phyloP scores from a whole-genome alignment of 2,113 vertebrate genomes.

The Dasyurus viverrinus region DNA sequence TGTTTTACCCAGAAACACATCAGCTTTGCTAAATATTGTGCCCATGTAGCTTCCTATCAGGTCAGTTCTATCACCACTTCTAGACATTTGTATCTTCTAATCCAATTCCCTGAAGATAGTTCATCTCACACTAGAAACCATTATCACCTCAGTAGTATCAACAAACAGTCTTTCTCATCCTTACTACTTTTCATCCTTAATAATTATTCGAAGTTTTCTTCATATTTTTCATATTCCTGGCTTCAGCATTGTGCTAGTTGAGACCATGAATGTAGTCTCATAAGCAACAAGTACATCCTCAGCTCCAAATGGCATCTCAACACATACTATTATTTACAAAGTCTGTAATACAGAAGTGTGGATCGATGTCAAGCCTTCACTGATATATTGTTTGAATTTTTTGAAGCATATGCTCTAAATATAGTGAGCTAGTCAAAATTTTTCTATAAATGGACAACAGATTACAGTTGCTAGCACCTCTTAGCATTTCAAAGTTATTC shows the following conservation, averaged over 20 bases:
- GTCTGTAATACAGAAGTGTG: not conserved
- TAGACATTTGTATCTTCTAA: not conserved
- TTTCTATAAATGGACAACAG: not conserved
- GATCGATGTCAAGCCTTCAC: not conserved
- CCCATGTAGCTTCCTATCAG: not conserved
- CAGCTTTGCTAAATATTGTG: not conserved
- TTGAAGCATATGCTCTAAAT: not conserved
- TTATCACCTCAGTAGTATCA: not conserved
- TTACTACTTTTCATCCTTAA: not conserved
- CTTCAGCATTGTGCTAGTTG: not conserved
- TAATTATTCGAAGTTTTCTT: slow-evolving; percentile 10
- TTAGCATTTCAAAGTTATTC: not conserved
- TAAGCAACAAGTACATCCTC: not conserved
- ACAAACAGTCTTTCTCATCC: slow-evolving; percentile 1
- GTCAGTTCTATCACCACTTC: not conserved
- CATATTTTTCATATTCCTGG: not conserved
- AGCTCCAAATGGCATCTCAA: not conserved
- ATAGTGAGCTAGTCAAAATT: not conserved
- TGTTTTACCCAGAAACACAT: not conserved
- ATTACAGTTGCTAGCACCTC: not conserved
- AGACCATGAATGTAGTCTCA: not conserved
- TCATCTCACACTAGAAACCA: not conserved
- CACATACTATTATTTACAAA: not conserved
- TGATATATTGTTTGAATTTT: not conserved
- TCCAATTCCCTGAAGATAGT: not conserved